Base-by-base conservation (phyloP, 2,888 invertebrate genomes). In the Odontomyia ornata region DNA sequence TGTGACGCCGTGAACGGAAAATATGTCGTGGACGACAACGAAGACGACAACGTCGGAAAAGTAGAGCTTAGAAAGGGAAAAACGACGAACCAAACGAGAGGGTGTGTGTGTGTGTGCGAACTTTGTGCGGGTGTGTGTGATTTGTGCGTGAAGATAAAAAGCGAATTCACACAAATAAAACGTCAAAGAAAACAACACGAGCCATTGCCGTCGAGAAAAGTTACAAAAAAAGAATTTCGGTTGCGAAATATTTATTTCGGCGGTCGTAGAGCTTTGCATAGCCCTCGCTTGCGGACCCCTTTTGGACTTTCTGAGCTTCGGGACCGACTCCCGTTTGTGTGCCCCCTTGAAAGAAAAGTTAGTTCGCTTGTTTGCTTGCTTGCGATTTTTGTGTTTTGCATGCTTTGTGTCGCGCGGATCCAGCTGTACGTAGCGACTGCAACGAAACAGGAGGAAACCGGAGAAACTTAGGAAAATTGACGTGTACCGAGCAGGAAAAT, bases 1-100 rank as follows among this genome's bases (percentile, higher is more conserved):
- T 46, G 46, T 46, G 69, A 46, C 69, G 69, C 43, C 47, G 69
- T 21, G 46, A 46, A 13, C 64, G 46, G 46, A 69, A 69, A 69
- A 69, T 46, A 69, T 69, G 69, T 46, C 69, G 69, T 69, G 62
- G 62, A 25, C 23, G 60, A 21, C n/a, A n/a, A n/a, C n/a, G n/a
- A n/a, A n/a, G n/a, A 27, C 23, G 64, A 27, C 36, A 11, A n/a
- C 36, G 36, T 65, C 65, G 28, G 30, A 18, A 65, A 65, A 65
- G 43, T 65, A 67, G 69, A 21, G 69, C 21, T 46, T 15, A 69
- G 18, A 25, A 47, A 47, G 25, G 46, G 21, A 65, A 30, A 21
- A 9, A 60, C 60, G 60, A 30, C 64, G 36, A 28, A 7, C 25
- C n/a, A 64, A 30, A 30, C 28, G 27, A 28, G 43, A 21, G 65